Base-by-base conservation (phyloP, 2,113 vertebrate genomes). In the Menidia beryllina region DNA sequence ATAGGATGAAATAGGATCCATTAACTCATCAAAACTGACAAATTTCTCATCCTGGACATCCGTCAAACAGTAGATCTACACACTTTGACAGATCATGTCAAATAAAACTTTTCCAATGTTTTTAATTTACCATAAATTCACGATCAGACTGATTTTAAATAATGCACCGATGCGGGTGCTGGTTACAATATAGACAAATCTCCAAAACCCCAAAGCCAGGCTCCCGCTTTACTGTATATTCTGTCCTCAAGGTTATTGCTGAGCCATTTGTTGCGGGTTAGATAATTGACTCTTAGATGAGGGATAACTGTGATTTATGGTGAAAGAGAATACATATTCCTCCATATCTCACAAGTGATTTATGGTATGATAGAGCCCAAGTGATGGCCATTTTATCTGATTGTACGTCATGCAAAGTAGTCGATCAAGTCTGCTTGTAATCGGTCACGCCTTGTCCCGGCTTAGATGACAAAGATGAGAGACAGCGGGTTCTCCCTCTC, bases 271-370 rank as follows among this genome's bases (percentile, higher is more conserved):
- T 86, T 91, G 89, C 66, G 2, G 77, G 58, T 86, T 84, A 89
- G 85, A 90, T 91, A 90, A 93, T 90, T 90, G 86, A 88, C 88
- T 86, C 88, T 86, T 81, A 85, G 89, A 92, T 92, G 84, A 93
- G 84, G 86, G 83, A 90, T 90, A 90, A 92, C 82, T 69, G 63
- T 89, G 90, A 92, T 93, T 93, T 91, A 91, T 90, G 72, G 70
- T 80, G 69, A 86, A 88, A 88, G 86, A 79, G 85, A 83, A 91
- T 86, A 90, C 85, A 90, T 90, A 88, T 91, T 91, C 82, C 77
- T 82, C 68, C 75, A 88, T 90, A 86, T 91, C 89, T 89, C 82
- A 77, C 65, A 54, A 52, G 75, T 92, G 91, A 93, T 94, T 93
- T 90, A 93, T 91, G 55, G 54, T 1, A 9, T 7, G 83, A 91